These are phyloP conservation scores for Ageneiosus marmoratus DNA, from an alignment of 2,113 vertebrate genomes.

Conservation along the genomic window DNA sequence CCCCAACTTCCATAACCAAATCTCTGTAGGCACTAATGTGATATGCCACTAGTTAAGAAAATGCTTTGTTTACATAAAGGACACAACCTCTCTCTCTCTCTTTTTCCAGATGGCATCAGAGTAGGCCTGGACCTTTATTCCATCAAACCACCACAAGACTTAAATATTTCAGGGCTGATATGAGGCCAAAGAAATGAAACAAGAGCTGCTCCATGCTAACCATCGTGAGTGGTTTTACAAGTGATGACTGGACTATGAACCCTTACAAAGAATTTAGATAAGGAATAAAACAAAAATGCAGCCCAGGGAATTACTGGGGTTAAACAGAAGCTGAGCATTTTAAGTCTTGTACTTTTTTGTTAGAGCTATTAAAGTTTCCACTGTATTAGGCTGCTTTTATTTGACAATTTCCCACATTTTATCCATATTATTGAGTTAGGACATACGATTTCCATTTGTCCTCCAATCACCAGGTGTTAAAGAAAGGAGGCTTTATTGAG, in stretches of 20 bases:
- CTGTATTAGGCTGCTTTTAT: slow-evolving; percentile 41
- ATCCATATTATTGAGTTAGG: slow-evolving; percentile 15
- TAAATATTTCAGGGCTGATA: slow-evolving; percentile 26
- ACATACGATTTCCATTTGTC: slow-evolving; percentile 27
- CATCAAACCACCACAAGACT: slow-evolving; percentile 47
- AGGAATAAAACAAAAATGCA: slow-evolving; percentile 31
- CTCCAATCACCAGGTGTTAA: slow-evolving; percentile 33
- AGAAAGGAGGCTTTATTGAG: slow-evolving; percentile 34
- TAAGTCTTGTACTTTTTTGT: slow-evolving; percentile 19
- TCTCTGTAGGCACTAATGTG: slow-evolving; percentile 71
- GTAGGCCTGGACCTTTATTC: slow-evolving; percentile 79
- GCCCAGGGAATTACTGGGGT: slow-evolving; percentile 8
- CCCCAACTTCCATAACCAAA: slow-evolving; percentile 47
- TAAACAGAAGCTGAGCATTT: slow-evolving; percentile 21
- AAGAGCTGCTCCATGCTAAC: slow-evolving; percentile 11
- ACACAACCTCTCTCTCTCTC: slow-evolving; percentile 81
- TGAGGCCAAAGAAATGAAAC: slow-evolving; percentile 30
- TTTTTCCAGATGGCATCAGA: slow-evolving; percentile 78
- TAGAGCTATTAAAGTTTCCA: slow-evolving; percentile 42
- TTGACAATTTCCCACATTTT: slow-evolving; percentile 24
- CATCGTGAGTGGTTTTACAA: slow-evolving; percentile 28
- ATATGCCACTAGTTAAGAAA: slow-evolving; percentile 77
- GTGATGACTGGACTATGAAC: slow-evolving; percentile 31
- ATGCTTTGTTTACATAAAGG: slow-evolving; percentile 83
- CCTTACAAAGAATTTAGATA: slow-evolving; percentile 37